Evolutionary conservation across 2,888 invertebrate genomes (phyloP).

Genomic region (Dicroscelio sp.): DNA sequence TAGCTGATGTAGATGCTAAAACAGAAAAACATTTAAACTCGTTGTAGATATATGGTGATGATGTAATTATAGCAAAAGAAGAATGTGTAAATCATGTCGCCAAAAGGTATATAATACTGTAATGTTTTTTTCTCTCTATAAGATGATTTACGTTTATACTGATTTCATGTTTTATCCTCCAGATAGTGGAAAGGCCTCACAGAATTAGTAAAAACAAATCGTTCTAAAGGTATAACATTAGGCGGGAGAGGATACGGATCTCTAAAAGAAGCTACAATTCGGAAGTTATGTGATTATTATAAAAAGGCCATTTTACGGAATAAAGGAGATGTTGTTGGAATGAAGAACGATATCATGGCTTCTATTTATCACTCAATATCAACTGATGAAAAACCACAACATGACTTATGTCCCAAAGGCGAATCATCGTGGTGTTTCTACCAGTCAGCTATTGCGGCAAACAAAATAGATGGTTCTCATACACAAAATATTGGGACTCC

Average conservation of each 20-base stretch:
- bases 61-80: constrained; percentile 23
- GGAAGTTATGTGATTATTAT: constrained; percentile 58
- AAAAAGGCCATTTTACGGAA: constrained; percentile 56
- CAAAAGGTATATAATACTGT: constrained; percentile 13
- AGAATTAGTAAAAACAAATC: background rate
- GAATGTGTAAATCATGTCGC: constrained; percentile 48
- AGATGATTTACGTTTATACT: too few species aligned
- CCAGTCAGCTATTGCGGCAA: constrained; percentile 51
- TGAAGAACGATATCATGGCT: constrained; percentile 61
- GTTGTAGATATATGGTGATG: constrained; percentile 30
- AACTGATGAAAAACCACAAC: constrained; percentile 64
- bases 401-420: constrained; percentile 57
- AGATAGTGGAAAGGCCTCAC: constrained; percentile 1
- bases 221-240: background rate
- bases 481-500: constrained; percentile 36
- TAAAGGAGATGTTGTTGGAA: constrained; percentile 48
- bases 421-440: constrained; percentile 76
- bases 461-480: constrained; percentile 50
- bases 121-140: too few species aligned
- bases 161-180: background rate
- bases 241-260: constrained; percentile 16
- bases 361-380: constrained; percentile 69
- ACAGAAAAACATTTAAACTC: constrained; percentile 46
- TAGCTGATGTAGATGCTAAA: constrained; percentile 56
- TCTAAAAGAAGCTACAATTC: constrained; percentile 49